phyloP scores from a whole-genome alignment of 1,140 invertebrate species.

The Triops cancriformis region DNA sequence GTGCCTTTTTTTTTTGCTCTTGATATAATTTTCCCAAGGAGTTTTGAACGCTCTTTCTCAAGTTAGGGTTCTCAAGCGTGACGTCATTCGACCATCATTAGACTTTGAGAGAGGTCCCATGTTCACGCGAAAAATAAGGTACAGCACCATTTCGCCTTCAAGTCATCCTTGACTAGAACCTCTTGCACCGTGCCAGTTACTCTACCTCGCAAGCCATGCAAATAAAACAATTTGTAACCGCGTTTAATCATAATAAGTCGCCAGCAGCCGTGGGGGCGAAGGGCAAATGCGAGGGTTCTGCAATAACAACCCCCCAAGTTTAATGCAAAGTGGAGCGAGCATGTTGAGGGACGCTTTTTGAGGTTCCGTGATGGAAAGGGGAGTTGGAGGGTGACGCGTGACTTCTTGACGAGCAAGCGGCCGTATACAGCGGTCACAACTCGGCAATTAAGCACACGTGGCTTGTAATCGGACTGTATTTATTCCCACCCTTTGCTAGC shows the following conservation, averaged over 20 bases:
- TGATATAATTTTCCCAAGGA: too few species aligned
- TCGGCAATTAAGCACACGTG: slow-evolving; percentile 1
- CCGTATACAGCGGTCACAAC: slow-evolving; percentile 7
- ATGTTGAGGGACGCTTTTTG: not conserved
- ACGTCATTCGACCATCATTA: too few species aligned
- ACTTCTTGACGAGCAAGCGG: not conserved
- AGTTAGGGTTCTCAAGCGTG: too few species aligned
- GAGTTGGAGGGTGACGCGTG: not conserved
- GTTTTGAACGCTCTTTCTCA: too few species aligned
- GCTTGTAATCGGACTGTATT: not conserved
- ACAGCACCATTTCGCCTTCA: not conserved
- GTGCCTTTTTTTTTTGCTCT: not conserved
- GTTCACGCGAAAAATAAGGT: too few species aligned
- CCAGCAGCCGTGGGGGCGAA: not conserved
- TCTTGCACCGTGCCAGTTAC: not conserved
- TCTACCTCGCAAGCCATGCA: not conserved
- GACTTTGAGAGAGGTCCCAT: too few species aligned
- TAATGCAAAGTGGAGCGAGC: not conserved
- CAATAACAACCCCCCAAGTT: not conserved
- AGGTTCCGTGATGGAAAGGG: not conserved
- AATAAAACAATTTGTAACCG: slow-evolving; percentile 7
- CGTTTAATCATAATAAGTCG: not conserved
- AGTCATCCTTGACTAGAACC: not conserved
- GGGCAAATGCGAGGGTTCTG: not conserved
- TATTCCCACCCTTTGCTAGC: not conserved